Evolutionary conservation across 2,888 invertebrate genomes (phyloP).

Genomic region (Stenolophus ochropezus): DNA sequence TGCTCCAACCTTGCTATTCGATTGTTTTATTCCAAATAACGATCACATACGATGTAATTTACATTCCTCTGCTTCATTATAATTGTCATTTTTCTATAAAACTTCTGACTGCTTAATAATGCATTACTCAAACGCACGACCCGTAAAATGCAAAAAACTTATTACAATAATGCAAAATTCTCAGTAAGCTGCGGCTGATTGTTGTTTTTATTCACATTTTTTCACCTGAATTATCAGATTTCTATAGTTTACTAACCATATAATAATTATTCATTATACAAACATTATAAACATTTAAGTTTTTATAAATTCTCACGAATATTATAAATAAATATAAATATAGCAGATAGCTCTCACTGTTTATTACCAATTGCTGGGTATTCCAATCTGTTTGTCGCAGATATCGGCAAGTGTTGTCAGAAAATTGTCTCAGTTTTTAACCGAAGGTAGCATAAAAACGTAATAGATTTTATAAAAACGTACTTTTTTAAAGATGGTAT

Average conservation of each 20-base stretch:
- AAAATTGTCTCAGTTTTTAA: too few species aligned
- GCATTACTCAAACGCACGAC: slow-evolving; percentile 3
- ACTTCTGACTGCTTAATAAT: background rate
- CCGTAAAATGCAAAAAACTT: background rate
- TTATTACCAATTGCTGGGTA: too few species aligned
- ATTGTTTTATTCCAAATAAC: slow-evolving; percentile 34
- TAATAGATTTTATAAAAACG: too few species aligned
- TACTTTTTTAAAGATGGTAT: too few species aligned
- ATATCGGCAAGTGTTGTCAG: too few species aligned
- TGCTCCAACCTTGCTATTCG: background rate
- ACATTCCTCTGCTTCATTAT: slow-evolving; percentile 1
- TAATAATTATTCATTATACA: too few species aligned
- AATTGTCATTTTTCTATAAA: slow-evolving; percentile 28
- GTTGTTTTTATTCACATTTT: background rate
- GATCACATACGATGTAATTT: slow-evolving; percentile 27
- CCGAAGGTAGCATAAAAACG: too few species aligned
- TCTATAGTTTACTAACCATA: background rate
- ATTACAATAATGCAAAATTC: slow-evolving; percentile 3
- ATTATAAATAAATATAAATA: too few species aligned
- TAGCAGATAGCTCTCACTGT: too few species aligned
- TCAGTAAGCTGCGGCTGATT: background rate
- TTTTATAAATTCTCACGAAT: too few species aligned
- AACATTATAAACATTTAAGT: too few species aligned
- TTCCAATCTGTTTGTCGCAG: too few species aligned
- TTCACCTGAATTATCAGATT: background rate